Evolutionary conservation across 2,113 vertebrate genomes (phyloP).

Genomic region (Hemicordylus capensis): DNA sequence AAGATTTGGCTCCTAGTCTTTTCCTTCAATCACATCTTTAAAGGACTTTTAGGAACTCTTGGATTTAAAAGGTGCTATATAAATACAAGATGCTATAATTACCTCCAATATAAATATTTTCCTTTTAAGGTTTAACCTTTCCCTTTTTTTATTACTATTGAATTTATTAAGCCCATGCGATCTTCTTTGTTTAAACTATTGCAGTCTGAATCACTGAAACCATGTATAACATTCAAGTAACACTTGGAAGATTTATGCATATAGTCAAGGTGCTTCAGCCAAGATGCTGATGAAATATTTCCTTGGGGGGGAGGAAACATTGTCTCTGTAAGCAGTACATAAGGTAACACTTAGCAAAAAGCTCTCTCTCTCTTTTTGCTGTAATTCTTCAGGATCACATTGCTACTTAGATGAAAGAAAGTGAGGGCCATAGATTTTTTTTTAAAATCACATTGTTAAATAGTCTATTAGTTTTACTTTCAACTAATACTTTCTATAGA

Average conservation of each 20-base stretch:
- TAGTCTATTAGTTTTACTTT: not conserved
- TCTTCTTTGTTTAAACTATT: constrained; percentile 64
- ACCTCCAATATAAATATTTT: constrained; percentile 70
- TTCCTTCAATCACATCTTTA: constrained; percentile 58
- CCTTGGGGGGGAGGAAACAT: constrained; percentile 42
- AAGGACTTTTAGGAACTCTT: constrained; percentile 45
- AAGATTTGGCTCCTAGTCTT: constrained; percentile 29
- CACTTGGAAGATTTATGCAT: constrained; percentile 19
- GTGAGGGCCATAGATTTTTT: not conserved
- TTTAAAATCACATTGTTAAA: not conserved
- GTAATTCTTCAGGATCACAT: not conserved
- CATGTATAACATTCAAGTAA: constrained; percentile 30
- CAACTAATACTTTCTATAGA: not conserved
- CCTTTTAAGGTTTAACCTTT: constrained; percentile 56
- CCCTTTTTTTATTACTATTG: constrained; percentile 57
- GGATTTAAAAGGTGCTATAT: constrained; percentile 50
- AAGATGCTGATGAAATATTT: constrained; percentile 39
- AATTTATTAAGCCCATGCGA: constrained; percentile 67
- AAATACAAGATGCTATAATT: constrained; percentile 53
- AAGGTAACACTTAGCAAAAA: not conserved
- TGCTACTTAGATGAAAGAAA: not conserved
- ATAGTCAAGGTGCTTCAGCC: constrained; percentile 35
- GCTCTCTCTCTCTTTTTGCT: not conserved
- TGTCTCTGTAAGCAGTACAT: constrained; percentile 26
- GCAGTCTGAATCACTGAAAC: constrained; percentile 9